Base-by-base conservation (phyloP, 2,888 invertebrate species). In the Punctoribates punctum region DNA sequence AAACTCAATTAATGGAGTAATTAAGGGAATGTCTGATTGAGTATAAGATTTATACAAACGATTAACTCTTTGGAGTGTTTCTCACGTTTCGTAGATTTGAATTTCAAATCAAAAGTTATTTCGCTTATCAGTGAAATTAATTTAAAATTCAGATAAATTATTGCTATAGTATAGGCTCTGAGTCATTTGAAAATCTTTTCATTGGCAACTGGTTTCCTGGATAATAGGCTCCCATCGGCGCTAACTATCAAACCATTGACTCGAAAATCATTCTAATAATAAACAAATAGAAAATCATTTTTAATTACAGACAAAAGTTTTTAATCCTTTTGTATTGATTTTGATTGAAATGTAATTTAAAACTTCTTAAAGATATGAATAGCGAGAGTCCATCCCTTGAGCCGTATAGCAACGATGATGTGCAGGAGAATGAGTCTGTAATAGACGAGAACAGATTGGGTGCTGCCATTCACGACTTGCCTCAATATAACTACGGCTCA, bases 401-500 rank as follows among this genome's bases (percentile, higher is more conserved):
- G 25, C 5, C 34, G 2, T 38, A 67, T n/a, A 67, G 1, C 38
- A 67, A n/a, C 20, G 67, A 38, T n/a, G 60, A 60, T 27, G 11
- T 27, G 1, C 3, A 15, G 15, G 3, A 34, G 5, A 67, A 67
- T 38, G 67, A 67, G 3, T 34, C 34, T 13, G 38, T 67, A 1
- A 34, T 67, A 9, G 67, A 67, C 20, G 67, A 67, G 67, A 15
- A 13, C 13, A 13, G 34, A 38, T 38, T 67, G n/a, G 67, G 38
- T 3, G 6, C 11, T 4, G 67, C 67, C 4, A n/a, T 67, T 2
- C n/a, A 34, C 6, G 67, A 67, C 38, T 25, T 29, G 67, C 67
- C 67, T n/a, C 67, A 67, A 17, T 67, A 38, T 38, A 67, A 67
- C 11, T 67, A 67, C 25, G 67, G 38, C 2, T 38, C 67, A n/a